phyloP scores from a whole-genome alignment of 92 coral and sea anemone genomes.

The Micromussa lordhowensis region DNA sequence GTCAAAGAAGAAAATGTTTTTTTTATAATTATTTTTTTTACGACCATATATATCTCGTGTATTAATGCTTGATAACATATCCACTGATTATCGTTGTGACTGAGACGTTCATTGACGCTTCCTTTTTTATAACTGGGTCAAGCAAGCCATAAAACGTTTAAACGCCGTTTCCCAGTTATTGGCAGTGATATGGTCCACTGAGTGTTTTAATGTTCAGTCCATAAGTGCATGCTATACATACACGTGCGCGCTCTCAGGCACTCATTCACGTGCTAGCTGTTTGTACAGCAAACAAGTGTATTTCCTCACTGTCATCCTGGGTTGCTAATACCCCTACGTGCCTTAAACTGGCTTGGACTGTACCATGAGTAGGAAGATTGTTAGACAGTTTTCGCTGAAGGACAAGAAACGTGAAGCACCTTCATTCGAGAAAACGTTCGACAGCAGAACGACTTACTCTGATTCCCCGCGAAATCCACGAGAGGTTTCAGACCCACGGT shows the following conservation, averaged over 20 bases:
- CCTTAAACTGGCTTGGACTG: background rate
- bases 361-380: slow-evolving; percentile 8
- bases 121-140: background rate
- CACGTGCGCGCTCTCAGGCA: background rate
- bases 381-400: background rate
- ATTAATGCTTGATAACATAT: background rate
- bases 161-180: background rate
- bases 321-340: background rate
- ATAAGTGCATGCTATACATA: background rate
- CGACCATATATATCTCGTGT: background rate
- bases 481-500: slow-evolving; percentile 10
- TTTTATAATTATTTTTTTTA: background rate
- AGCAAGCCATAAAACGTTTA: background rate
- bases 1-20: background rate
- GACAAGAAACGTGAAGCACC: background rate
- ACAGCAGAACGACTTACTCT: background rate
- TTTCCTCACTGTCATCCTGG: background rate
- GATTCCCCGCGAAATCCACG: background rate
- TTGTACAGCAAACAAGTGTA: background rate
- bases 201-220: background rate
- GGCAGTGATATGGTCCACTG: background rate
- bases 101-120: background rate
- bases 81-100: background rate
- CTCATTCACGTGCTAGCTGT: background rate
- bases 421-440: background rate